Evolutionary conservation across 35 echinoderm and acorn worm genomes (phyloP).

Genomic region (Apostichopus parvimensis): DNA sequence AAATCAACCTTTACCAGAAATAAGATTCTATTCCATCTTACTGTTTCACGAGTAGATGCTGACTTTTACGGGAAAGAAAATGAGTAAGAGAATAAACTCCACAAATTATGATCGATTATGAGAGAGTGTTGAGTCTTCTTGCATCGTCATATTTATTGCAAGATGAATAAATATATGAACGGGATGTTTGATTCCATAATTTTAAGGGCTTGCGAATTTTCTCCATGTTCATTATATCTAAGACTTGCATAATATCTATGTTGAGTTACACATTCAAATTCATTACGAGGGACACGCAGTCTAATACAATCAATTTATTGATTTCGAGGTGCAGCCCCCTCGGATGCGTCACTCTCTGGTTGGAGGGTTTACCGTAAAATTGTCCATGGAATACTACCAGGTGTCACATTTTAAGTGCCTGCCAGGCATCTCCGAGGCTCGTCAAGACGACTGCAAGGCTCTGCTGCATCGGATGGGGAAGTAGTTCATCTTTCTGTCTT

Average conservation of each 20-base stretch:
- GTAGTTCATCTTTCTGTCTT: constrained; percentile 29
- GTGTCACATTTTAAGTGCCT: constrained; percentile 31
- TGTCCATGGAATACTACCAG: not conserved
- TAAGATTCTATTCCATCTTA: too few relatives aligned
- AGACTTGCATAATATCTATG: not conserved
- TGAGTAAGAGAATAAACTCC: too few relatives aligned
- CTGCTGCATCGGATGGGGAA: not conserved
- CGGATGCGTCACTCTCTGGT: constrained; percentile 13
- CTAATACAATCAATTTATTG: constrained; percentile 41
- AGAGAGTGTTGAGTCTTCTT: not conserved
- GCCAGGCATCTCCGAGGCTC: not conserved
- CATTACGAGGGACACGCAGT: constrained; percentile 20
- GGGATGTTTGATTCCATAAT: not conserved
- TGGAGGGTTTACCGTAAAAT: not conserved
- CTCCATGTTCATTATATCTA: not conserved
- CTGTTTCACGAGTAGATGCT: too few relatives aligned
- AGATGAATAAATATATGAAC: not conserved
- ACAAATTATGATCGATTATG: too few relatives aligned
- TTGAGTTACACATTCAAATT: not conserved
- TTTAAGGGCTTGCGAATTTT: not conserved
- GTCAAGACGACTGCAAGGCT: not conserved
- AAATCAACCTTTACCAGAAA: too few relatives aligned
- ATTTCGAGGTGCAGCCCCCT: constrained; percentile 29
- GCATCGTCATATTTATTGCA: not conserved
- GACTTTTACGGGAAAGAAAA: too few relatives aligned